A percentile compares a stretch with the other conserved stretches of the same genome.
phyloP scores from a whole-genome alignment of 2,113 vertebrate genomes.

The Tyrannus savana region DNA sequence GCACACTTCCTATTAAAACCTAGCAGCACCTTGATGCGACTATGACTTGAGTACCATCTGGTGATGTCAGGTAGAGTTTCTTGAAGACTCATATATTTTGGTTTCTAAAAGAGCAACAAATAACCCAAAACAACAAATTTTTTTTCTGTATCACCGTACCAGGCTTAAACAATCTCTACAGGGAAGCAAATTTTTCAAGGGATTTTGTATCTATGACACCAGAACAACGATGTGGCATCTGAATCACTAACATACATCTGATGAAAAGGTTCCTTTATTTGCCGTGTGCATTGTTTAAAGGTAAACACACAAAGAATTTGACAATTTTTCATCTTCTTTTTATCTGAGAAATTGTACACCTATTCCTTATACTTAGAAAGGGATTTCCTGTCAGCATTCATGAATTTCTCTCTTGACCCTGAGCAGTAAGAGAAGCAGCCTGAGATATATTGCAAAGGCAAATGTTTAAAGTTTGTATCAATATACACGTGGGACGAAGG shows the following conservation, averaged over 20 bases:
- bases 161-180: neutral
- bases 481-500: conserved; percentile 70
- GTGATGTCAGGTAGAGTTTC: neutral
- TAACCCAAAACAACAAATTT: neutral
- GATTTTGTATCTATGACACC: neutral
- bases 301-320: conserved; percentile 2
- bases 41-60: neutral
- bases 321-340: conserved; percentile 12
- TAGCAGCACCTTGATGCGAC: neutral
- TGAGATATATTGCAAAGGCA: conserved; percentile 74
- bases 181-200: neutral
- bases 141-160: neutral
- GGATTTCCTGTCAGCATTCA: conserved; percentile 51
- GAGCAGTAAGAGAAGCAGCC: conserved; percentile 66
- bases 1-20: neutral
- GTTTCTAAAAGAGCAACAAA: conserved; percentile 5
- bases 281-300: neutral
- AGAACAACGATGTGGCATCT: neutral
- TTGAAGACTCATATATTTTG: neutral
- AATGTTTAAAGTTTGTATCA: conserved; percentile 73
- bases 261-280: neutral
- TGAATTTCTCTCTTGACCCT: conserved; percentile 66
- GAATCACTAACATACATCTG: neutral
- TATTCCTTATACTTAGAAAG: neutral
- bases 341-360: conserved; percentile 37